These are phyloP conservation scores for Podabrus alpinus DNA, from an alignment of 2,888 invertebrate species.

Conservation along the genomic window DNA sequence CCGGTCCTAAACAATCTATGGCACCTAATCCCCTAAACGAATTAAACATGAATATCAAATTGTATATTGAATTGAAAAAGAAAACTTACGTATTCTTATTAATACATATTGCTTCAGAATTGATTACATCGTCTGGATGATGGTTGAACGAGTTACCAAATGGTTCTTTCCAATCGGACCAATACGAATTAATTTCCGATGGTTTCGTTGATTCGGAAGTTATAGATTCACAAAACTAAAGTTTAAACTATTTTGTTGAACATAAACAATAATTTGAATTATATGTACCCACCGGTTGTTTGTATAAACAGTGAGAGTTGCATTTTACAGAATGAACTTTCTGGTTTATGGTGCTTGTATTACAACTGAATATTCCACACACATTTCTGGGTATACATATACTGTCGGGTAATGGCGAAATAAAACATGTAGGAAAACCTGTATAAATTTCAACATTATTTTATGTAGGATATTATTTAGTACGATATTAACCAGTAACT, in stretches of 20 bases:
- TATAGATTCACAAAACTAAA: conserved; percentile 52
- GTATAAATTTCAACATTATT: background rate
- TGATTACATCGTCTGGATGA: conserved; percentile 39
- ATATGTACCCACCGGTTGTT: conserved; percentile 48
- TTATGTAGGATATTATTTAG: background rate
- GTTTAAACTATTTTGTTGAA: conserved; percentile 9
- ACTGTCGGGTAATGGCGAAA: conserved; percentile 50
- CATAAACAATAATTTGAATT: background rate
- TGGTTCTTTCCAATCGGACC: conserved; percentile 51
- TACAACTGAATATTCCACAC: conserved; percentile 51
- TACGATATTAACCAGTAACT: conserved; percentile 49
- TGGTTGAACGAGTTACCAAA: conserved; percentile 36
- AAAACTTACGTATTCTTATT: conserved; percentile 51
- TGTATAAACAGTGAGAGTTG: conserved; percentile 47
- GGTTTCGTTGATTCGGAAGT: conserved; percentile 44
- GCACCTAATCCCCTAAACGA: conserved; percentile 46
- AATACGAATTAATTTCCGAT: conserved; percentile 46
- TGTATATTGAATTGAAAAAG: background rate
- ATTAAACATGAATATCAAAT: conserved; percentile 21
- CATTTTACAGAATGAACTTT: conserved; percentile 51
- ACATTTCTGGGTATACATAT: conserved; percentile 53
- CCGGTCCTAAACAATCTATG: conserved; percentile 53
- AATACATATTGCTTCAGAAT: conserved; percentile 48
- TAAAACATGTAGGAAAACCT: conserved; percentile 57
- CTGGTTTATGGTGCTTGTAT: conserved; percentile 44